These are phyloP conservation scores for Parnassius mnemosyne DNA, from an alignment of 2,888 invertebrate genomes.

Conservation along the genomic window DNA sequence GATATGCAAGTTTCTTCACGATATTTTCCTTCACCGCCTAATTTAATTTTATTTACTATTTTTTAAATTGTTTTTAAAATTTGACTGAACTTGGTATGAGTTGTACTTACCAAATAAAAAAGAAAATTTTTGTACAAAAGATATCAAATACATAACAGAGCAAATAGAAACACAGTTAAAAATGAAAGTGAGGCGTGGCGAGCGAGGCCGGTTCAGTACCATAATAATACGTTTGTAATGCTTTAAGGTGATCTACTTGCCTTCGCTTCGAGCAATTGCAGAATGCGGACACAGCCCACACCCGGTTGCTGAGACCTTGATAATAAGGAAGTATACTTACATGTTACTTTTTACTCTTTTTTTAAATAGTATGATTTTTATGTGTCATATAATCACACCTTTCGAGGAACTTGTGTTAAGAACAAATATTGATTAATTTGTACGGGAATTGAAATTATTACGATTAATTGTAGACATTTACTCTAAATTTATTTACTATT, in stretches of 20 bases:
- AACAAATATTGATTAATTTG: slow-evolving; percentile 21
- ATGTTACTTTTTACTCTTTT: slow-evolving; percentile 11
- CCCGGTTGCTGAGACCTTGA: slow-evolving; percentile 46
- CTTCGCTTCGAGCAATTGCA: slow-evolving; percentile 51
- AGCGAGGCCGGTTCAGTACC: slow-evolving; percentile 54
- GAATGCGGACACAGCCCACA: slow-evolving; percentile 76
- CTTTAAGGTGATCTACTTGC: slow-evolving; percentile 73
- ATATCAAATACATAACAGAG: slow-evolving; percentile 30
- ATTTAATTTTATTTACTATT: too few relatives aligned
- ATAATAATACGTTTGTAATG: slow-evolving; percentile 67
- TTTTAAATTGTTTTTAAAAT: too few relatives aligned
- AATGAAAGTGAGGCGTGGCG: slow-evolving; percentile 75
- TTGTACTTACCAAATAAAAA: too few relatives aligned
- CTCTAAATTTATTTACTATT: slow-evolving; percentile 74
- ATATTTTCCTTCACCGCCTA: too few relatives aligned
- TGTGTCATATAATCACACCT: slow-evolving; percentile 16
- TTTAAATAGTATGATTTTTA: slow-evolving; percentile 3
- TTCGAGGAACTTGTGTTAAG: slow-evolving; percentile 30
- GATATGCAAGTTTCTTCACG: too few relatives aligned
- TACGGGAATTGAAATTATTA: slow-evolving; percentile 23
- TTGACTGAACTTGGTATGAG: too few relatives aligned
- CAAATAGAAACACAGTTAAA: slow-evolving; percentile 56
- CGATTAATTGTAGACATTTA: slow-evolving; percentile 34
- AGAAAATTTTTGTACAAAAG: too few relatives aligned
- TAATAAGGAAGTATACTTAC: slow-evolving; percentile 59